Conservation (phyloP, 2,888 invertebrate species). For the Cactoblastis cactorum region DNA sequence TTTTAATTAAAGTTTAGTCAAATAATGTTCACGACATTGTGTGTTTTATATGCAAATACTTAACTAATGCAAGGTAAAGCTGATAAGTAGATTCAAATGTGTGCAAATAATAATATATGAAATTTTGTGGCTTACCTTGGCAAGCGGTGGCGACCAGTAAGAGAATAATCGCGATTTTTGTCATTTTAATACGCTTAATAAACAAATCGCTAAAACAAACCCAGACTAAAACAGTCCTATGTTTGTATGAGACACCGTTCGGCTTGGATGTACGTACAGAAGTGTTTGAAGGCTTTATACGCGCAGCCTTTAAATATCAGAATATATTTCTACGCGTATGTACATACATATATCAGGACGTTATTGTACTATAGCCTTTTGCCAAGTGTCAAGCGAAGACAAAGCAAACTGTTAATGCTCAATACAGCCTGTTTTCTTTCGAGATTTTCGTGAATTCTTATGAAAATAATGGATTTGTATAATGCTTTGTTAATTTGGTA, state of each 20-base stretch:
- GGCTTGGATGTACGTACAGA: constrained; percentile 19
- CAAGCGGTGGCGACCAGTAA: constrained; percentile 28
- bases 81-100: neutral
- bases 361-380: neutral
- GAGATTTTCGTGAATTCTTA: neutral
- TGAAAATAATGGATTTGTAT: neutral
- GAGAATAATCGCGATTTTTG: constrained; percentile 32
- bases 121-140: constrained; percentile 37
- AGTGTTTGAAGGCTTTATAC: constrained; percentile 19
- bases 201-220: constrained; percentile 16
- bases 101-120: neutral
- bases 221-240: constrained; percentile 14
- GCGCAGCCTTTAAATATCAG: constrained; percentile 26
- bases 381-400: neutral
- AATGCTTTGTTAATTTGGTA: no score
- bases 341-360: neutral
- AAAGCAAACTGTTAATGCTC: neutral
- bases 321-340: neutral
- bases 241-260: constrained; percentile 14
- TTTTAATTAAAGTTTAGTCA: no score
- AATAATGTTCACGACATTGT: no score
- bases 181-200: constrained; percentile 28
- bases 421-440: neutral
- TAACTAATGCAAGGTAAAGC: constrained; percentile 8
- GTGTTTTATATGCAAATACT: neutral